Conservation (phyloP, 2,888 invertebrate species). For the Philonicus albiceps region DNA sequence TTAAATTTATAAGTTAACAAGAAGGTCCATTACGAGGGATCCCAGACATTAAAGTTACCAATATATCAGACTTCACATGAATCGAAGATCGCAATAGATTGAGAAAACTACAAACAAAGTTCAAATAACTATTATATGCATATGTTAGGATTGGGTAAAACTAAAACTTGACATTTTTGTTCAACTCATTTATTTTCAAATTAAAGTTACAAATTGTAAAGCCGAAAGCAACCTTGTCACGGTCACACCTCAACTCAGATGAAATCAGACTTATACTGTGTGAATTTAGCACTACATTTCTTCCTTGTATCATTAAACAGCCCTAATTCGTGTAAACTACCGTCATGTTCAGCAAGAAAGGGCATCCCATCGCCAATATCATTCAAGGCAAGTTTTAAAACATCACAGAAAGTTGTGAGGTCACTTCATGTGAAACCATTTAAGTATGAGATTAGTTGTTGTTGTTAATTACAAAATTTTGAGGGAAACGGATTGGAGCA, state of each 20-base stretch:
- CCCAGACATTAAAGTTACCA: no score
- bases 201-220: conserved; percentile 19
- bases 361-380: background rate
- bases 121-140: background rate
- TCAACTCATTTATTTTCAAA: conserved; percentile 28
- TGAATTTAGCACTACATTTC: conserved; percentile 15
- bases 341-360: background rate
- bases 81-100: background rate
- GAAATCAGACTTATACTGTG: background rate
- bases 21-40: no score
- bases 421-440: background rate
- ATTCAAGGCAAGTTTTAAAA: conserved; percentile 20
- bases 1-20: no score
- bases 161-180: background rate
- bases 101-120: background rate
- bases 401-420: conserved; percentile 12
- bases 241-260: background rate
- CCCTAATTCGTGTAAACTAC: conserved; percentile 1
- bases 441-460: background rate
- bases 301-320: background rate
- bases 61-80: no score
- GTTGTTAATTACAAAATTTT: background rate
- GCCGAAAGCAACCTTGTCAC: background rate
- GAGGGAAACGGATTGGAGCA: background rate
- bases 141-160: background rate